Evolutionary conservation across 2,888 invertebrate genomes (phyloP).

Genomic region (Microctonus aethiopoides): DNA sequence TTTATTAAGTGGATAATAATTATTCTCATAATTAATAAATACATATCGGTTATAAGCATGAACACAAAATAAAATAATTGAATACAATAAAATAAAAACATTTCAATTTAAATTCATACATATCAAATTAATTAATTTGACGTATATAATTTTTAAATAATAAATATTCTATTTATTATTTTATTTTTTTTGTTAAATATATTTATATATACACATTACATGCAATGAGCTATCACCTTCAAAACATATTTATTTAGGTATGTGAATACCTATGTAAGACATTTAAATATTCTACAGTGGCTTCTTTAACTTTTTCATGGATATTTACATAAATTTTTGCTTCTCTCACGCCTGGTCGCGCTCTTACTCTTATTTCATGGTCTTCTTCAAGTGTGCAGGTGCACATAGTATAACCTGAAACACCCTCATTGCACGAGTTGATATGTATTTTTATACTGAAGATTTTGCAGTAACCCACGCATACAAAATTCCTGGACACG

Average conservation of each 20-base stretch:
- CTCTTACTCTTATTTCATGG: slow-evolving; percentile 4
- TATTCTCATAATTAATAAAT: not conserved
- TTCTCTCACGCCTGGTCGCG: slow-evolving; percentile 7
- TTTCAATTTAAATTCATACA: too few species aligned
- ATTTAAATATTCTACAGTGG: slow-evolving; percentile 53
- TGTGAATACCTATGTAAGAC: not conserved
- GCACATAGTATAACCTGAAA: not conserved
- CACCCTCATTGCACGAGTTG: not conserved
- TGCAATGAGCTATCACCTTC: too few species aligned
- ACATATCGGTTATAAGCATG: not conserved
- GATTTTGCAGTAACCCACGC: too few species aligned
- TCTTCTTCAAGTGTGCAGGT: not conserved
- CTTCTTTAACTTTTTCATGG: slow-evolving; percentile 51
- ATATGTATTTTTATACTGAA: not conserved
- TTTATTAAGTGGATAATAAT: not conserved
- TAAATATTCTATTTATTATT: too few species aligned
- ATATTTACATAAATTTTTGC: slow-evolving; percentile 55
- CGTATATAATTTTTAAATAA: too few species aligned
- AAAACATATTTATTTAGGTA: too few species aligned
- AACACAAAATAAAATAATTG: not conserved
- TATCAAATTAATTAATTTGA: too few species aligned
- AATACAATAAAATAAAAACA: not conserved
- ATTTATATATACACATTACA: slow-evolving; percentile 33
- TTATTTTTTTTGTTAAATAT: too few species aligned
- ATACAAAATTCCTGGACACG: too few species aligned